phyloP scores from a whole-genome alignment of 2,113 vertebrate genomes.

The Cyprinodon tularosa region DNA sequence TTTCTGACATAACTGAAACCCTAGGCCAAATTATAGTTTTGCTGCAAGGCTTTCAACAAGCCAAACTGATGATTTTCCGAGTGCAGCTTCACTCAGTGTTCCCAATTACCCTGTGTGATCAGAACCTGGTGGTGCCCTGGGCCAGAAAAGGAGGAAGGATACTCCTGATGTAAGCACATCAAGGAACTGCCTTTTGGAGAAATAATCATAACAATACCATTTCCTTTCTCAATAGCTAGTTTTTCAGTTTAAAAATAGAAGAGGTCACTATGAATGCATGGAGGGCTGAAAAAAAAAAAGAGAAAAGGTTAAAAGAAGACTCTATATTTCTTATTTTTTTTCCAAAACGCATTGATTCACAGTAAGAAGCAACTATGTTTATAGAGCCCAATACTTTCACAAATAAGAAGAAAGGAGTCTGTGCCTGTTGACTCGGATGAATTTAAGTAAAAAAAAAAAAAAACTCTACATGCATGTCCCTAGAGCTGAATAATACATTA shows the following conservation, averaged over 20 bases:
- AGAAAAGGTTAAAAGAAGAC: too few relatives aligned
- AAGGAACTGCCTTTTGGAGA: constrained; percentile 20
- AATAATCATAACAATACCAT: background rate
- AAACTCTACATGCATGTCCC: background rate
- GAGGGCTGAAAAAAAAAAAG: too few relatives aligned
- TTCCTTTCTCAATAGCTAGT: background rate
- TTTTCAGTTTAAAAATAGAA: constrained; percentile 1
- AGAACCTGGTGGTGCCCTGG: background rate
- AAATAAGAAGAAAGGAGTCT: too few relatives aligned
- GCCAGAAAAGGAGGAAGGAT: constrained; percentile 15
- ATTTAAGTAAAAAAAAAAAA: too few relatives aligned
- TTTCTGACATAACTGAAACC: constrained; percentile 39
- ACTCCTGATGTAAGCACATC: constrained; percentile 12
- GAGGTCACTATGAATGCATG: background rate
- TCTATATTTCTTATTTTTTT: too few relatives aligned
- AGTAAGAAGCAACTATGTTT: too few relatives aligned
- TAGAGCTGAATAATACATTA: background rate
- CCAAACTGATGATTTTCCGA: constrained; percentile 45
- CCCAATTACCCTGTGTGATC: constrained; percentile 1
- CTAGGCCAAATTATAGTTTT: constrained; percentile 46
- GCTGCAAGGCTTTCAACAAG: constrained; percentile 3
- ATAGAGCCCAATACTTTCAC: too few relatives aligned
- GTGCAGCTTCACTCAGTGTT: constrained; percentile 9
- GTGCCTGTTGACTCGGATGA: too few relatives aligned
- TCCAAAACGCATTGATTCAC: too few relatives aligned